These are phyloP conservation scores for Atta cephalotes DNA, from an alignment of 1,140 invertebrate species.

Conservation along the genomic window DNA sequence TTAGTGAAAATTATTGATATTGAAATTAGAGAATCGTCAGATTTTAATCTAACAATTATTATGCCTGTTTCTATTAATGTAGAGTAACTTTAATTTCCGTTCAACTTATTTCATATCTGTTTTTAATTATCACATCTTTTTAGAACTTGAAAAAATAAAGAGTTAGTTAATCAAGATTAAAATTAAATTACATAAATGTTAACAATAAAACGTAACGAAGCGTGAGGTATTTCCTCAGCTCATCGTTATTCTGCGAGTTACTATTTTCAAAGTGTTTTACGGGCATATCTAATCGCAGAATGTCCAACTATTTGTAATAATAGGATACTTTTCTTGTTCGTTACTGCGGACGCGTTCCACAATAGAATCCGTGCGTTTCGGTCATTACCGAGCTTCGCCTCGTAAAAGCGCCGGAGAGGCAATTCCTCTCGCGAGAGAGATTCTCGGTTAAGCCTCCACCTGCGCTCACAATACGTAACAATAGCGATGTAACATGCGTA, in stretches of 20 bases:
- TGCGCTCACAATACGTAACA: conserved; percentile 38
- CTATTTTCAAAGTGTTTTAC: conserved; percentile 12
- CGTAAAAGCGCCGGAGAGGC: conserved; percentile 31
- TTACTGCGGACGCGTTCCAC: conserved; percentile 37
- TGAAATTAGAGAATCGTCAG: neutral
- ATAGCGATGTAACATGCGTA: conserved; percentile 44
- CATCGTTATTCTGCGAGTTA: conserved; percentile 23
- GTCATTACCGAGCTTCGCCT: conserved; percentile 42
- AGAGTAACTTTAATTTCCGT: too few species aligned
- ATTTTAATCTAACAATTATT: too few species aligned
- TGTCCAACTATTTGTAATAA: conserved; percentile 21
- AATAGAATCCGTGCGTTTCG: conserved; percentile 46
- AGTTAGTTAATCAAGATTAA: too few species aligned
- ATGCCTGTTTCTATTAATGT: too few species aligned
- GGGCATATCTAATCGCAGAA: neutral
- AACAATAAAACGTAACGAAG: neutral
- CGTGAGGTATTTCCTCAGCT: neutral
- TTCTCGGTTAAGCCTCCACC: neutral
- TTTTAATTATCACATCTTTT: too few species aligned
- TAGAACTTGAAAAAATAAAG: too few species aligned
- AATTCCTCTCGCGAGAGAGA: neutral
- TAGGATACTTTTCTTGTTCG: conserved; percentile 10
- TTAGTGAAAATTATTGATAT: neutral
- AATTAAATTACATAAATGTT: neutral
- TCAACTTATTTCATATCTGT: too few species aligned